A percentile compares a stretch with the other conserved stretches of the same genome.
Conservation (phyloP, 1,140 invertebrate genomes). For the Lysiphlebus fabarum region DNA sequence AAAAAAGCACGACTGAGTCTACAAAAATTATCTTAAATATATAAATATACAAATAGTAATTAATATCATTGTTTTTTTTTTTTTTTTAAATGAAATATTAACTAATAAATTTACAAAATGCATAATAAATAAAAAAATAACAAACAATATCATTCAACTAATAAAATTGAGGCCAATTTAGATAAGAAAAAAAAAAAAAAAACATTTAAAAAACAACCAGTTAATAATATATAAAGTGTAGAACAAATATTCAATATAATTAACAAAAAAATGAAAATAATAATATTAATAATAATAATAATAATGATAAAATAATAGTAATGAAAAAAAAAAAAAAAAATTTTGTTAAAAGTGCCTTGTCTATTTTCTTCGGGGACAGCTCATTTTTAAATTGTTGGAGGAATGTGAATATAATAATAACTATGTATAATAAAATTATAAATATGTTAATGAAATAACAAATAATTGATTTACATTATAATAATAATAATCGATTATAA, state of each 20-base stretch:
- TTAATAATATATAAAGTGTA: conserved; percentile 38
- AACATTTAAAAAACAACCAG: conserved; percentile 50
- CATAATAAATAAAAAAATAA: neutral
- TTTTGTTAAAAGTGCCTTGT: conserved; percentile 55
- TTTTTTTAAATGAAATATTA: conserved; percentile 19
- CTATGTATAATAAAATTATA: conserved; percentile 35
- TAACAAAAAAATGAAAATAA: too few relatives aligned
- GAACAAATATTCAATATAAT: conserved; percentile 14
- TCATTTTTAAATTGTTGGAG: conserved; percentile 54
- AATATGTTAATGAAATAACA: conserved; percentile 21
- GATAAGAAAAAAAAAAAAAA: too few relatives aligned
- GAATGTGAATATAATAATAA: conserved; percentile 51
- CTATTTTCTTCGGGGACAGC: conserved; percentile 53
- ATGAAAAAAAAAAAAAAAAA: conserved; percentile 30
- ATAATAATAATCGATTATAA: too few relatives aligned
- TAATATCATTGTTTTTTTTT: conserved; percentile 27
- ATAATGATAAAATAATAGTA: conserved; percentile 17
- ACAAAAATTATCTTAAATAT: too few relatives aligned
- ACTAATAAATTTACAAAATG: neutral
- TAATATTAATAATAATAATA: too few relatives aligned
- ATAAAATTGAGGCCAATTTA: conserved; percentile 21
- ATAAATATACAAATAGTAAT: too few relatives aligned
- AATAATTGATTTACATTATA: too few relatives aligned
- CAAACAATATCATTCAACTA: conserved; percentile 29
- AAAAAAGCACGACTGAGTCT: too few relatives aligned